Evolutionary conservation across 2,888 invertebrate genomes (phyloP), one percentile per base, ranked within the genome.

Genomic region (Dynastes grantii): DNA sequence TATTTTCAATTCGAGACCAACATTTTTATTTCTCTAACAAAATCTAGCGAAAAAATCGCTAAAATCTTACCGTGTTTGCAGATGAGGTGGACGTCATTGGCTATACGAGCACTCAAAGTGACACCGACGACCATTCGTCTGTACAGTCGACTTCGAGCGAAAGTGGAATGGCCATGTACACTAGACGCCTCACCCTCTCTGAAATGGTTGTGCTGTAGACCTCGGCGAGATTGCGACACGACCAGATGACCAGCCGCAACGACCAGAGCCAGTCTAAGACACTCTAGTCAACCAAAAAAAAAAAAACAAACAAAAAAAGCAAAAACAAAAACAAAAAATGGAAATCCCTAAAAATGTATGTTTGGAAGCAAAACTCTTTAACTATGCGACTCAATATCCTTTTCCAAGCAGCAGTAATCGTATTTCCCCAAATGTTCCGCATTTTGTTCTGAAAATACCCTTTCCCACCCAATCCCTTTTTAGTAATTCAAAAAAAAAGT

Each of bases 21-120:
- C n/a, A 13, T 55, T 55, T 55, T n/a, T 6, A 37, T 37, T 55
- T n/a, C 2, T 16, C n/a, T 6, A 29, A 11, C 61, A 22, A 61
- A 11, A 27, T 9, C 29, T 22, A 29, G 8, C 1, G 9, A 27
- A 27, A 5, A 27, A 61, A 11, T 22, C 63, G 9, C 32, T 63
- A 63, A 63, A 63, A 22, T 4, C 8, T 11, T 63, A 11, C 8
- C 9, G 1, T 79, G 84, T 81, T 90, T 92, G 32, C 92, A 95
- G 95, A 95, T 90, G 95, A 95, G 89, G 95, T 95, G 86, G 96
- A 96, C 90, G 95, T 96, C 87, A 94, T 95, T 86, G 95, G 96
- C 78, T 95, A 95, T 90, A 95, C 94, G 88, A 94, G 94, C 88
- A 95, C 94, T 90, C 95, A 95, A 89, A 95, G 94, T 88, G 94